Evolutionary conservation across 2,113 vertebrate genomes (phyloP).

Genomic region (Pangasianodon hypophthalmus): DNA sequence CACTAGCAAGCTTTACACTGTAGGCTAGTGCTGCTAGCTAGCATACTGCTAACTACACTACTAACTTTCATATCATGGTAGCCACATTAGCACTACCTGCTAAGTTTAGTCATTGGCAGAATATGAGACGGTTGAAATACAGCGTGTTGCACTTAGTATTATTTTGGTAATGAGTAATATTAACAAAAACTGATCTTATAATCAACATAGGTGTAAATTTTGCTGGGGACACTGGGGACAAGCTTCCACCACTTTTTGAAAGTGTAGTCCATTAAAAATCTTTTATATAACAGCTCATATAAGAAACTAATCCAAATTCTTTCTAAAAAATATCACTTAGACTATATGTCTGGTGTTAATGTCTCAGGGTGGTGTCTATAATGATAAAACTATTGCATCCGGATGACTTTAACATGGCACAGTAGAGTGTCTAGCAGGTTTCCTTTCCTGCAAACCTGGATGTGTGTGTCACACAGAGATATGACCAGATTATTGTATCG

Average conservation of each 20-base stretch:
- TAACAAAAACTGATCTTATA: neutral
- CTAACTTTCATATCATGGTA: constrained; percentile 13
- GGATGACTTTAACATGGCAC: neutral
- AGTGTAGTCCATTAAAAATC: neutral
- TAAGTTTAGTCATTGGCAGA: neutral
- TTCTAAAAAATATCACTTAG: neutral
- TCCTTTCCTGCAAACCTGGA: neutral
- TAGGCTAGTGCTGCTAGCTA: constrained; percentile 11
- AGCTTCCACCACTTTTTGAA: neutral
- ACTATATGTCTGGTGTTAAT: neutral
- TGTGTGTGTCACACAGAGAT: neutral
- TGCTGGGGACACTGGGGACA: neutral
- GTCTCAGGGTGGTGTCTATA: neutral
- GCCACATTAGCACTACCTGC: neutral
- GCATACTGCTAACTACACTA: neutral
- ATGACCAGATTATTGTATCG: neutral
- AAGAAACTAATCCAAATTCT: neutral
- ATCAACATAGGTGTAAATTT: neutral
- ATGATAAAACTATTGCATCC: neutral
- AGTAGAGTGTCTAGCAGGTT: neutral
- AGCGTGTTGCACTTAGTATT: neutral
- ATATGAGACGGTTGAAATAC: neutral
- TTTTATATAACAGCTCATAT: neutral
- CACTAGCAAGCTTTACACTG: neutral
- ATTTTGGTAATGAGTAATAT: neutral